Evolutionary conservation across 2,888 invertebrate species (phyloP).

Genomic region (Mechanitis messenoides): DNA sequence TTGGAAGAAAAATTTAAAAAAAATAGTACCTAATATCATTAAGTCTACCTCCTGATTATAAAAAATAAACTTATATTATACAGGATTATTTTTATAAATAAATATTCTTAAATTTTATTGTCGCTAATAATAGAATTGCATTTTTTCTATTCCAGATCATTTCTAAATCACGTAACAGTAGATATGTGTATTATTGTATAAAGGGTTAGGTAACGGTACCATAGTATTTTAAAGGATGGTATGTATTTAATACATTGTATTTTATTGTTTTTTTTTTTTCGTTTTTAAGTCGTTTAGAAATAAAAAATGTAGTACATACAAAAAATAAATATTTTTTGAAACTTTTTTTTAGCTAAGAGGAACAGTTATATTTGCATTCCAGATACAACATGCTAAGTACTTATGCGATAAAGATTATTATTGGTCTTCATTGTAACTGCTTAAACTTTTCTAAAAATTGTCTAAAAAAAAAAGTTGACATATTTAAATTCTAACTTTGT

Average conservation of each 20-base stretch:
- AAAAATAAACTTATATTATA: neutral
- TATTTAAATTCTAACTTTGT: no score
- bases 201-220: slow-evolving; percentile 25
- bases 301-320: slow-evolving; percentile 17
- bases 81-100: neutral
- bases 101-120: slow-evolving; percentile 7
- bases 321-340: slow-evolving; percentile 36
- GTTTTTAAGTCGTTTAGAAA: slow-evolving; percentile 20
- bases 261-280: slow-evolving; percentile 14
- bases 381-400: slow-evolving; percentile 13
- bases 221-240: slow-evolving; percentile 14
- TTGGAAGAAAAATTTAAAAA: slow-evolving; percentile 2
- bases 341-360: slow-evolving; percentile 32
- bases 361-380: slow-evolving; percentile 35
- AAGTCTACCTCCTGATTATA: slow-evolving; percentile 3
- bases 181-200: slow-evolving; percentile 24
- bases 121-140: slow-evolving; percentile 11
- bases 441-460: slow-evolving; percentile 8
- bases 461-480: no score
- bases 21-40: neutral
- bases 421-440: neutral
- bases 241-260: slow-evolving; percentile 3
- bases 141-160: slow-evolving; percentile 9
- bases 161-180: neutral
- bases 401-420: no score